Conservation (phyloP, 2,113 vertebrate genomes). For the Hemiscyllium ocellatum region DNA sequence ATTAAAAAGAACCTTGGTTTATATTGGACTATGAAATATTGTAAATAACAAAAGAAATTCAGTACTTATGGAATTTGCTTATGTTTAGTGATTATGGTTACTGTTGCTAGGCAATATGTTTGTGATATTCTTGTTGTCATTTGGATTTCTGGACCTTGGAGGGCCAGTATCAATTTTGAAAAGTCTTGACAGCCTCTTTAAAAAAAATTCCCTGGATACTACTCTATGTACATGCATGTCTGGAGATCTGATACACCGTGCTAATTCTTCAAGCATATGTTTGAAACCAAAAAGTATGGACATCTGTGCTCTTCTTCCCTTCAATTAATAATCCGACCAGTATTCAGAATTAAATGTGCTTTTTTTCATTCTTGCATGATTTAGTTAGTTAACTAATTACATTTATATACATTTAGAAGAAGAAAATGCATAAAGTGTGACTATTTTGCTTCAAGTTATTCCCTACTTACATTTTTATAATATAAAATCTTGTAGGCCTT, state of each 20-base stretch:
- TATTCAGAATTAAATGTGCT: background rate
- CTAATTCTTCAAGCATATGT: background rate
- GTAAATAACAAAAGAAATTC: background rate
- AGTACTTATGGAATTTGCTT: background rate
- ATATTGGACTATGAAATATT: background rate
- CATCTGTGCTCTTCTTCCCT: slow-evolving; percentile 1
- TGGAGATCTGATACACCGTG: slow-evolving; percentile 10
- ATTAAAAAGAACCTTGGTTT: background rate
- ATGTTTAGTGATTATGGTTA: background rate
- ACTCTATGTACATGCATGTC: slow-evolving; percentile 5
- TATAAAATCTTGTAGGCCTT: background rate
- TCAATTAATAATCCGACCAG: background rate
- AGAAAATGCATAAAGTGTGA: background rate
- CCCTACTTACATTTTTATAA: background rate
- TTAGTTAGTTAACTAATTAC: background rate
- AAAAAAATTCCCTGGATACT: slow-evolving; percentile 13
- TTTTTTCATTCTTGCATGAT: background rate
- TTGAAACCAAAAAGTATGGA: background rate
- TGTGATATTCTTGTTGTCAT: background rate
- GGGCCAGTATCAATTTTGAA: background rate
- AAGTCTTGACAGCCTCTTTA: slow-evolving; percentile 12
- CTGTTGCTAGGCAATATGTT: background rate
- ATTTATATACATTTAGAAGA: background rate
- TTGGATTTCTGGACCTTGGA: background rate
- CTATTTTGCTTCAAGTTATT: background rate